A percentile compares a stretch with the other conserved stretches of the same genome.
phyloP scores from a whole-genome alignment of 2,888 invertebrate genomes.

The Matsumyia berberina region DNA sequence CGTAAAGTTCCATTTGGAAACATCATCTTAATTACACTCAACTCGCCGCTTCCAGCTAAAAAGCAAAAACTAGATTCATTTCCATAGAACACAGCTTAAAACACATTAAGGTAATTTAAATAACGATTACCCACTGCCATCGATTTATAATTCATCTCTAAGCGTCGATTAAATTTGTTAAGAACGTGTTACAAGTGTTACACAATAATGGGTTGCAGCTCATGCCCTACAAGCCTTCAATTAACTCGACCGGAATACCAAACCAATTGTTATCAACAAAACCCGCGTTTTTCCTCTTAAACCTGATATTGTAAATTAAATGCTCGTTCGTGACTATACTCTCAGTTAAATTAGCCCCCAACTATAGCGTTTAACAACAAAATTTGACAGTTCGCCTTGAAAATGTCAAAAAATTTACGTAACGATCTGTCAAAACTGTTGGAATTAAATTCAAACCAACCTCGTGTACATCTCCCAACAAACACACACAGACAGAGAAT shows the following conservation, averaged over 20 bases:
- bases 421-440: slow-evolving; percentile 49
- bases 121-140: slow-evolving; percentile 10
- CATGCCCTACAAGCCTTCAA: slow-evolving; percentile 58
- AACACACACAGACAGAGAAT: neutral
- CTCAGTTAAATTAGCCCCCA: slow-evolving; percentile 2
- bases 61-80: too few species aligned
- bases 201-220: slow-evolving; percentile 59
- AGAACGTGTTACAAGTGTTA: slow-evolving; percentile 42
- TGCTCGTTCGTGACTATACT: slow-evolving; percentile 50
- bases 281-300: slow-evolving; percentile 1
- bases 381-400: slow-evolving; percentile 64
- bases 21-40: too few species aligned
- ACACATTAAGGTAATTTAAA: neutral
- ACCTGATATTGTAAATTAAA: slow-evolving; percentile 31
- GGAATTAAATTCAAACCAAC: slow-evolving; percentile 40
- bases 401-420: slow-evolving; percentile 45
- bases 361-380: slow-evolving; percentile 10
- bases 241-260: slow-evolving; percentile 54
- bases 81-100: neutral
- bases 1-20: too few species aligned
- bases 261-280: slow-evolving; percentile 42
- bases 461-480: slow-evolving; percentile 23
- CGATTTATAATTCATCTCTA: slow-evolving; percentile 1
- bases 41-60: too few species aligned
- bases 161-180: neutral